Conservation (phyloP, 2,797 vertebrate genomes). For the Pangasius larnaudii region DNA sequence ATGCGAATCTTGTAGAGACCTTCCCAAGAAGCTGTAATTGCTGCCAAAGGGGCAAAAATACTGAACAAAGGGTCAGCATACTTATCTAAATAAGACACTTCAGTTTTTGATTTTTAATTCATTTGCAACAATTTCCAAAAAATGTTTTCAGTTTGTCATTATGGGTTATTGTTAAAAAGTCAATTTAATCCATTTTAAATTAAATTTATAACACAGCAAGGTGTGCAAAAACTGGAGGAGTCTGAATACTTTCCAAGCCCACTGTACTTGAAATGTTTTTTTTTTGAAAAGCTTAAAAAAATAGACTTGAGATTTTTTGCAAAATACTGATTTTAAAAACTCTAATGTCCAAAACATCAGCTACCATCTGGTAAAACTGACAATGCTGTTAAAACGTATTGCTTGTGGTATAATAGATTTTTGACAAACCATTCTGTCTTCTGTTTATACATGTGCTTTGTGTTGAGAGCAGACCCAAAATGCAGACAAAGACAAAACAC, state of each 20-base stretch:
- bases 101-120: neutral
- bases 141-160: neutral
- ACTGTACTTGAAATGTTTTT: neutral
- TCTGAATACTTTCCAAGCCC: neutral
- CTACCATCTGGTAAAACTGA: slow-evolving; percentile 32
- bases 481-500: slow-evolving; percentile 5
- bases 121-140: neutral
- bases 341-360: neutral
- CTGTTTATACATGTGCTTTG: slow-evolving; percentile 25
- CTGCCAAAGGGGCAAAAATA: neutral
- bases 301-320: neutral
- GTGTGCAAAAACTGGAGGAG: neutral
- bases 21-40: neutral
- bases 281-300: neutral
- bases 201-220: too few relatives aligned
- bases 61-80: neutral
- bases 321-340: neutral
- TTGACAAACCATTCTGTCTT: slow-evolving; percentile 18
- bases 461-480: neutral
- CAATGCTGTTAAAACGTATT: neutral
- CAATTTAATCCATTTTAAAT: neutral
- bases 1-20: neutral
- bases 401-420: neutral
- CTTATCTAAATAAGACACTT: neutral
- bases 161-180: neutral